Evolutionary conservation across 2,797 vertebrate genomes (phyloP), one percentile per base, ranked within the genome.

Genomic region (Gallinago nigripennis): DNA sequence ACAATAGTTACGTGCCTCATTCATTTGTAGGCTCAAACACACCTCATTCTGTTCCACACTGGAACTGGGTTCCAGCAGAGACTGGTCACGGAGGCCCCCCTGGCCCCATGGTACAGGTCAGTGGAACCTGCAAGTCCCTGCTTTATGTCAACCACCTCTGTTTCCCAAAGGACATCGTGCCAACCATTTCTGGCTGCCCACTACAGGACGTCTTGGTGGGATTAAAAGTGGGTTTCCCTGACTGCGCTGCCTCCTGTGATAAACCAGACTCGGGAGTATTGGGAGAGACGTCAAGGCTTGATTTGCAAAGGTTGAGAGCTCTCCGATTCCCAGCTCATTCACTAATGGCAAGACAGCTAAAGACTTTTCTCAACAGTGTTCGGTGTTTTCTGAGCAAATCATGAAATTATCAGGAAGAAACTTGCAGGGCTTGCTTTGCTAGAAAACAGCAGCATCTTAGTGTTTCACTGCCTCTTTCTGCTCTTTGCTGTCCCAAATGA

Each of bases 21-120:
- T 63, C 69, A 18, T 24, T 21, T 61, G 39, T 50, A 33, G 65
- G 24, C 48, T 63, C 27, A 58, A 15, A 50, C 15, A 80, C 78
- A 75, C 12, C 28, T 66, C 77, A 48, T 9, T 20, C 31, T 24
- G 4, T 20, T 14, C 30, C 39, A 39, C 10, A 14, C 3, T 48
- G 31, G 64, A 84, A 64, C 0, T 31, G 21, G 3, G 13, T 11
- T 90, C 5, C 18, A 76, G 57, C 12, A 56, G 31, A 71, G 28
- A 37, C 3, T 33, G 54, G 43, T 43, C 35, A 11, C 6, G 57
- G 50, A 57, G 28, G 6, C 14, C 20, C 9, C 31, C 65, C 66
- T 23, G 31, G 11, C 7, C 61, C 46, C 24, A 28, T 0, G 1
- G 64, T 1, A 1, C 20, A 41, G 30, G n/a, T 27, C 57, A 75